phyloP scores from a whole-genome alignment of 2,888 invertebrate genomes.

The Scaptomyza flava region DNA sequence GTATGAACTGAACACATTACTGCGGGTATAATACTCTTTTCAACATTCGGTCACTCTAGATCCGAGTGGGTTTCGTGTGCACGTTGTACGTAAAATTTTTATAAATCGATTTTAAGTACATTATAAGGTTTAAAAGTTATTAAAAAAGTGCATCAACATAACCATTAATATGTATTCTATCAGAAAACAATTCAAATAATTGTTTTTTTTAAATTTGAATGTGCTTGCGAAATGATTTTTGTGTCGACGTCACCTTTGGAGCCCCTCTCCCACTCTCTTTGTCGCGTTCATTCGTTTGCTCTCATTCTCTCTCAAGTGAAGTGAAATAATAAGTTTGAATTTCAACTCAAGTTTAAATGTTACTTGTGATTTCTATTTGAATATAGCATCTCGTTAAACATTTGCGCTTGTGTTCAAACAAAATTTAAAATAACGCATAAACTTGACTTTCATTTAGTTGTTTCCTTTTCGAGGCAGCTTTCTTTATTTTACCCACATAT shows the following conservation, averaged over 20 bases:
- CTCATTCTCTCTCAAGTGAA: conserved; percentile 46
- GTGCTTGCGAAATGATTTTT: conserved; percentile 61
- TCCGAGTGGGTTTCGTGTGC: conserved; percentile 70
- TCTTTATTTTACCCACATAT: conserved; percentile 56
- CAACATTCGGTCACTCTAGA: conserved; percentile 58
- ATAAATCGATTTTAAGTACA: conserved; percentile 51
- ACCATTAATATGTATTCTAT: not conserved
- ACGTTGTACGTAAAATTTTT: conserved; percentile 72
- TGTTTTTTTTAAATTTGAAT: conserved; percentile 5
- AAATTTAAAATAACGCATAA: conserved; percentile 31
- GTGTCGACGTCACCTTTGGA: conserved; percentile 77
- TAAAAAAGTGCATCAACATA: conserved; percentile 23
- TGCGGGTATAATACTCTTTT: conserved; percentile 34
- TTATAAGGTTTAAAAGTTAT: conserved; percentile 7
- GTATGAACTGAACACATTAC: conserved; percentile 12
- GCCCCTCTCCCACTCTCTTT: conserved; percentile 52
- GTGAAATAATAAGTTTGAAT: conserved; percentile 62
- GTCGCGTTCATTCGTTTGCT: conserved; percentile 39
- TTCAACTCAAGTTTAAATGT: conserved; percentile 47
- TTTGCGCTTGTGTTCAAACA: conserved; percentile 11
- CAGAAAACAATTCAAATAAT: conserved; percentile 11
- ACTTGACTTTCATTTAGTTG: conserved; percentile 41
- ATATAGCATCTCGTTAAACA: conserved; percentile 12
- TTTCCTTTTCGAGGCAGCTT: conserved; percentile 54
- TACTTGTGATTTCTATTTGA: conserved; percentile 16